phyloP scores from a whole-genome alignment of 2,797 vertebrate species.

The Pseudocheirus occidentalis region DNA sequence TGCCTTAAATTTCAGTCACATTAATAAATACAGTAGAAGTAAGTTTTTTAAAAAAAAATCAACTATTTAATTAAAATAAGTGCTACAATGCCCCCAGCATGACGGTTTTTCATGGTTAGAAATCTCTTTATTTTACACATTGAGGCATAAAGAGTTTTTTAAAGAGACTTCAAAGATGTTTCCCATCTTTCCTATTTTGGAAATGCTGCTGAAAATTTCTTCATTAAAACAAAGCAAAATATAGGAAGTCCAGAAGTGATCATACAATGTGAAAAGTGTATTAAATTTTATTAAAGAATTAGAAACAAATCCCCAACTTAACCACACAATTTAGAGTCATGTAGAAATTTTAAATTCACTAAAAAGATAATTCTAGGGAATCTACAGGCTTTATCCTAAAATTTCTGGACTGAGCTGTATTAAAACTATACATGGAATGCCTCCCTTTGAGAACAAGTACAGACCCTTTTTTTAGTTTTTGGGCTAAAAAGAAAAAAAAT shows the following conservation, averaged over 20 bases:
- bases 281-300: conserved; percentile 49
- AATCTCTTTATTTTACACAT: background rate
- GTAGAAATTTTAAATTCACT: conserved; percentile 39
- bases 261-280: conserved; percentile 8
- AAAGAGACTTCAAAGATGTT: background rate
- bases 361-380: conserved; percentile 48
- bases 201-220: conserved; percentile 13
- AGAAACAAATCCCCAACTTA: background rate
- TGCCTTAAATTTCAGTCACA: conserved; percentile 42
- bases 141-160: background rate
- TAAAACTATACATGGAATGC: conserved; percentile 36
- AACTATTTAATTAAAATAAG: conserved; percentile 38
- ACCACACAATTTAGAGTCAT: background rate
- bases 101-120: conserved; percentile 6
- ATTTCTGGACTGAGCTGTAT: conserved; percentile 32
- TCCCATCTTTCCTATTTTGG: conserved; percentile 33
- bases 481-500: background rate
- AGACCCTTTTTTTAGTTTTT: conserved; percentile 43
- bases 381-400: conserved; percentile 56
- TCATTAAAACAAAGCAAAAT: background rate
- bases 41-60: conserved; percentile 16
- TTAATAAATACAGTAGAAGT: conserved; percentile 22
- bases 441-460: conserved; percentile 25
- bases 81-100: background rate
- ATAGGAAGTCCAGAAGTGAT: background rate